These are phyloP conservation scores for Spheniscus mendiculus DNA, from an alignment of 2,113 vertebrate species.

Conservation along the genomic window DNA sequence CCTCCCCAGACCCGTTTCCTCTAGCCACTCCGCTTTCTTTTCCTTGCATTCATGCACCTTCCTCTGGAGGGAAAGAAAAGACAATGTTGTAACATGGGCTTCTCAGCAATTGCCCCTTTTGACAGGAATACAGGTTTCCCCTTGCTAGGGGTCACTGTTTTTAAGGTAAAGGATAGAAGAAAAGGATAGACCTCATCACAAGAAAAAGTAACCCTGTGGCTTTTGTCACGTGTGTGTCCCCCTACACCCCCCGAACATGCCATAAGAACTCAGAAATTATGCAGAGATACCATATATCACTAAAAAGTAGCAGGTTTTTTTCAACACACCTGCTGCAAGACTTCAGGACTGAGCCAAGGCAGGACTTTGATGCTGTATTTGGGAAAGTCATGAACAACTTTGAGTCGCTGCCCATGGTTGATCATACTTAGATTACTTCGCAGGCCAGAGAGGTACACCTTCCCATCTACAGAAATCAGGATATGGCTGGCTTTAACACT, in stretches of 20 bases:
- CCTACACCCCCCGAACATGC: too few species aligned
- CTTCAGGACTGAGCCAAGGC: slow-evolving; percentile 97
- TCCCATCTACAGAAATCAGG: slow-evolving; percentile 91
- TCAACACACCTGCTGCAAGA: slow-evolving; percentile 90
- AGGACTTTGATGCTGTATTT: slow-evolving; percentile 93
- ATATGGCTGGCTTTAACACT: slow-evolving; percentile 98
- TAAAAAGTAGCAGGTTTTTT: neutral
- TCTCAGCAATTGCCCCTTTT: neutral
- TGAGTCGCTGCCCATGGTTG: slow-evolving; percentile 90
- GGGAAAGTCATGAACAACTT: slow-evolving; percentile 94
- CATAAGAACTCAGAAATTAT: neutral
- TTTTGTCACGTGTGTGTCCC: neutral
- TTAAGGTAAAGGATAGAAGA: neutral
- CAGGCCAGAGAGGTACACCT: slow-evolving; percentile 93
- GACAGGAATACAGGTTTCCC: neutral
- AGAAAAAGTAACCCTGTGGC: neutral
- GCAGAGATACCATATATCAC: neutral
- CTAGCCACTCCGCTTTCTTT: neutral
- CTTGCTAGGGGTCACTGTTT: neutral
- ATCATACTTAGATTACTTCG: slow-evolving; percentile 96
- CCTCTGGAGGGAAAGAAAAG: neutral
- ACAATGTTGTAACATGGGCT: neutral
- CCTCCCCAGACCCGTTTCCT: neutral
- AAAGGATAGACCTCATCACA: neutral
- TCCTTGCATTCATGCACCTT: neutral